Percentiles rank a stretch among this genome's conserved stretches.
These are phyloP conservation scores for Hypomecis atomaria DNA, from an alignment of 2,888 invertebrate genomes.

Conservation along the genomic window DNA sequence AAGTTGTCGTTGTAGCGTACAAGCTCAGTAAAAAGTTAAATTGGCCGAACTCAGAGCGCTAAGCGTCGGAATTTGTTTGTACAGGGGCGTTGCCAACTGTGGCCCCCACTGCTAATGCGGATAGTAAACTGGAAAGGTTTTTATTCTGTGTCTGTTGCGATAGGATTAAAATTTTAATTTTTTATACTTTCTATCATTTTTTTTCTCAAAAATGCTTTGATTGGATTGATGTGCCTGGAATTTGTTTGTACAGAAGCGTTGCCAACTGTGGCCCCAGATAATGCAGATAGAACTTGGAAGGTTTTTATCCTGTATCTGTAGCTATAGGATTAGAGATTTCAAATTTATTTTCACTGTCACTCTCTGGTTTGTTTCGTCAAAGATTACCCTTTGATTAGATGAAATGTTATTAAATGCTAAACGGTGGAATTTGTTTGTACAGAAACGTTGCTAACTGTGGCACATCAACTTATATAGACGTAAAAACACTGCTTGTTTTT, in stretches of 20 bases:
- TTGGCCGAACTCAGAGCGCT: constrained; percentile 57
- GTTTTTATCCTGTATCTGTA: constrained; percentile 16
- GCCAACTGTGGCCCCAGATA: constrained; percentile 37
- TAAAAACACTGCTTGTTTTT: no score
- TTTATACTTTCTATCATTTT: constrained; percentile 41
- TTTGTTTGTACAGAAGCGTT: constrained; percentile 48
- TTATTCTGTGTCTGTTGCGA: constrained; percentile 9
- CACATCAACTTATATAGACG: no score
- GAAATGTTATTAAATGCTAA: no score
- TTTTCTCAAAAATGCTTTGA: constrained; percentile 38
- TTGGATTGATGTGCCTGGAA: constrained; percentile 22
- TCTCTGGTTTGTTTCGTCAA: no score
- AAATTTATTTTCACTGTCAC: not conserved
- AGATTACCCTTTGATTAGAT: no score
- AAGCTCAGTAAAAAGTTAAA: constrained; percentile 70
- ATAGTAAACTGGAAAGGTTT: constrained; percentile 36
- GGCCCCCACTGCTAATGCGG: constrained; percentile 32
- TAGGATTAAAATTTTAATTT: not conserved
- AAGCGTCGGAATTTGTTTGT: constrained; percentile 52
- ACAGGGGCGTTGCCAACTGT: constrained; percentile 37
- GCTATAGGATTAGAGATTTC: not conserved
- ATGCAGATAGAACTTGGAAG: constrained; percentile 35
- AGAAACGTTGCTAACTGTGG: no score
- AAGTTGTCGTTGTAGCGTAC: constrained; percentile 54
- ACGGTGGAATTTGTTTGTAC: no score